Base-by-base conservation (phyloP, 2,113 vertebrate genomes). In the Hemicordylus capensis region DNA sequence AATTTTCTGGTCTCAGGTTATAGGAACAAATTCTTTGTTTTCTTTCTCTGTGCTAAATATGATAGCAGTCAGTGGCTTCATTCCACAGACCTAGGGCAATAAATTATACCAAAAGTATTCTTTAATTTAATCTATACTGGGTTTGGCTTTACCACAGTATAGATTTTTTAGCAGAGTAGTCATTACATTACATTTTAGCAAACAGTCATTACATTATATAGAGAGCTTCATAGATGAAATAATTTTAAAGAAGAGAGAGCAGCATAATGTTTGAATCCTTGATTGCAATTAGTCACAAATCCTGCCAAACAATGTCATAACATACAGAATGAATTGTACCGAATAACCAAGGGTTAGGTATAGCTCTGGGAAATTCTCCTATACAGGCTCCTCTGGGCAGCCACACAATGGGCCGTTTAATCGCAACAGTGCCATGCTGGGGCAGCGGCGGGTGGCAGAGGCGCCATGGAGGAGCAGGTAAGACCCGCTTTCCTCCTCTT, bases 31-130 rank as follows among this genome's bases (percentile, higher is more conserved):
- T 75, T 67, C 64, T 54, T 84, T 90, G 66, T 87, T 10, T 54
- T 94, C 88, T 90, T 67, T 59, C 48, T 91, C 54, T 70, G 82
- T 64, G 80, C 89, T 87, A 93, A 88, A 15, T 88, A 54, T 1
- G 6, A 78, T 82, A 88, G 75, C 69, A 63, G 59, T 76, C 76
- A 80, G 73, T 81, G 85, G 66, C 80, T 89, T 42, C 37, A 72
- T 76, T 85, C 85, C 85, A 91, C 75, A 83, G 51, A 86, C 63
- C 61, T 78, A 37, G 70, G 91, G 75, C 3, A 91, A 92, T 86
- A 89, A 83, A 90, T 93, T 90, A 90, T 0, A 1, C 34, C 84
- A 79, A 89, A 64, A 70, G 63, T 42, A 73, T 10, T 66, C 66
- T 88, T 82, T 37, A 91, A 90, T 90, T 91, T 37, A 90, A 88